Base-by-base conservation (phyloP, 2,797 vertebrate species). In the Silurus lanzhouensis region DNA sequence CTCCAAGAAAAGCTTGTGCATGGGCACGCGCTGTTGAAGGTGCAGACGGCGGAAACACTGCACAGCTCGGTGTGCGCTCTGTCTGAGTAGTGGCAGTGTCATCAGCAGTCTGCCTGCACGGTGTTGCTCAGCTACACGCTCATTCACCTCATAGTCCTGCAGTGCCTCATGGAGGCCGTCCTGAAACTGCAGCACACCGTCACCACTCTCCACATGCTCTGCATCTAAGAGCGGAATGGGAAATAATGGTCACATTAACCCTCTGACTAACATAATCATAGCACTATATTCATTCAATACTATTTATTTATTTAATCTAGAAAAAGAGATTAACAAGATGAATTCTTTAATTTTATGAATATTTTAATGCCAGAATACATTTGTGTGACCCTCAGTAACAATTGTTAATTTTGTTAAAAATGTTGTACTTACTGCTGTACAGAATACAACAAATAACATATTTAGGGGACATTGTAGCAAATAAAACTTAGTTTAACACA, bases 1-100 rank as follows among this genome's bases (percentile, higher is more conserved):
- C 91, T 95, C 94, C 87, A 95, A 92, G 78, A 95, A 92, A 78
- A 95, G 94, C n/a, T 92, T 94, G 92, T 94, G 94, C 67, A 95
- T 88, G 3, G 94, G 92, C 46, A 95, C 58, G 5, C 20, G 27
- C 15, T 84, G 89, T 4, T 88, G 88, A 27, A 81, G 87, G 87
- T 93, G 93, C 75, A 94, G 89, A 13, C 88, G 80, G 12, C 91
- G 85, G 74, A 95, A 84, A 14, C 79, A 63, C 83, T 89, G 80
- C 0, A 90, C 91, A 0, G 92, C 92, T 0, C 88, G 84, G 71
- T 88, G 83, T 1, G 94, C 93, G 0, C 92, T 91, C 90, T 95
- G 93, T 0, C 94, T 68, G 82, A 95, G 93, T 85, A 95, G 90
- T 0, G 94, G 94, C 22, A 95, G 92, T 44, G 90, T 95, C 94